phyloP scores from a whole-genome alignment of 2,888 invertebrate genomes.

The Aphodius granarius region DNA sequence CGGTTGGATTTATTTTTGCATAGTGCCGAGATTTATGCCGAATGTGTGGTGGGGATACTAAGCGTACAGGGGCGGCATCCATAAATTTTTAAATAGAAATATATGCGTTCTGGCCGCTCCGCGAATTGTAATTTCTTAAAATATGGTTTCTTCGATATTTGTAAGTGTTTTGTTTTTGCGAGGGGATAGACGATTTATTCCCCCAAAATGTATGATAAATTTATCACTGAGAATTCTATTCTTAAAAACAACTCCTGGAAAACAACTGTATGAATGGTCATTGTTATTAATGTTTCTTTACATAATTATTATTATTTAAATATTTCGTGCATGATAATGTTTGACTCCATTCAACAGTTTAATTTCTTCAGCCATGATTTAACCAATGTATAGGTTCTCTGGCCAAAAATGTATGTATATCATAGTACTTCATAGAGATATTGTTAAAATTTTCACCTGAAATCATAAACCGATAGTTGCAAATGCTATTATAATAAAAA shows the following conservation, averaged over 20 bases:
- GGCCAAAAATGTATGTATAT: too few relatives aligned
- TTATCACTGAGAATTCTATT: neutral
- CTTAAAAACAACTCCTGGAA: neutral
- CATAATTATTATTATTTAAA: too few relatives aligned
- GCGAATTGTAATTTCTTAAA: neutral
- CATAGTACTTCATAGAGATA: too few relatives aligned
- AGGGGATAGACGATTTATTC: neutral
- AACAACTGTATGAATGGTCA: neutral
- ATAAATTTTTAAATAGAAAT: neutral
- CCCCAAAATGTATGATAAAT: neutral
- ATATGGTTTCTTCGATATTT: neutral
- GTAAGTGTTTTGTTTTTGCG: neutral
- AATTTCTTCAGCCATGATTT: too few relatives aligned
- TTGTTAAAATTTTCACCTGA: too few relatives aligned
- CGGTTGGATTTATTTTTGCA: slow-evolving; percentile 12
- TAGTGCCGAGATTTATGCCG: slow-evolving; percentile 8
- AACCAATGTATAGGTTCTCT: too few relatives aligned
- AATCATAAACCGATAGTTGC: too few relatives aligned
- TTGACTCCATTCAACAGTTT: too few relatives aligned
- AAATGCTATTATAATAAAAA: too few relatives aligned
- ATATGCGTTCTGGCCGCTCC: neutral
- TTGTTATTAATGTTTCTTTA: too few relatives aligned
- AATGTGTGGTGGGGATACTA: slow-evolving; percentile 4
- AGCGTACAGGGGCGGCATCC: neutral
- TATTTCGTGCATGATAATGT: too few relatives aligned